These are phyloP conservation scores for Hippasteria phrygiana DNA, from an alignment of 53 echinoderm and acorn worm species.

Conservation along the genomic window DNA sequence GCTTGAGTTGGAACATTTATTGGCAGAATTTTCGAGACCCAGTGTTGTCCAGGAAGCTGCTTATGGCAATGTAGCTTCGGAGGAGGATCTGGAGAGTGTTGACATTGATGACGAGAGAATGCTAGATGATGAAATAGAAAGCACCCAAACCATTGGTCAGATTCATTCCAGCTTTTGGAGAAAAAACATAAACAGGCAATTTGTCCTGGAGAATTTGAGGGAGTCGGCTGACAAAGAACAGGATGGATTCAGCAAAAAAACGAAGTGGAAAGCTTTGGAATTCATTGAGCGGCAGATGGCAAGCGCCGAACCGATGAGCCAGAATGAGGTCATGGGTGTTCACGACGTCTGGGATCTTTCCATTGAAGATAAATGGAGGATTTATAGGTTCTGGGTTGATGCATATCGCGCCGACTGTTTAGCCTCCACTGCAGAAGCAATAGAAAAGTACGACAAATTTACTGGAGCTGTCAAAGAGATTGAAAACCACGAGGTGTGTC, in stretches of 20 bases:
- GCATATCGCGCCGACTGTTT: conserved; percentile 32
- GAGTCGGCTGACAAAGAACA: too few species aligned
- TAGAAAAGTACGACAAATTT: conserved; percentile 19
- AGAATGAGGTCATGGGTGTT: conserved; percentile 19
- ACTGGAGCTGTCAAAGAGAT: conserved; percentile 59
- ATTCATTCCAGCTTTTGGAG: not conserved
- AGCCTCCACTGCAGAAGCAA: not conserved
- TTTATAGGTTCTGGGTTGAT: conserved; percentile 78
- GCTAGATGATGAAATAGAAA: conserved; percentile 32
- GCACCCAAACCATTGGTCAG: not conserved
- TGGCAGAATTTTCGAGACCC: not conserved
- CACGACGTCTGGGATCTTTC: conserved; percentile 65
- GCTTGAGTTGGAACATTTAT: not conserved
- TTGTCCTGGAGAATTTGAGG: not conserved
- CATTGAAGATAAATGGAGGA: conserved; percentile 69
- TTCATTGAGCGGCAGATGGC: not conserved
- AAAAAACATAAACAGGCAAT: not conserved
- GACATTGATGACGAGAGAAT: not conserved
- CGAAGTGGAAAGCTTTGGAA: not conserved
- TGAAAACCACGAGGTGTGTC: conserved; percentile 56
- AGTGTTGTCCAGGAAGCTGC: not conserved
- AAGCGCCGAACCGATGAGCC: conserved; percentile 58
- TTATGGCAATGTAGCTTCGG: too few species aligned
- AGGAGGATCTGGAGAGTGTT: not conserved
- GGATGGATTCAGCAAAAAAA: not conserved